Evolutionary conservation across 2,797 vertebrate genomes (phyloP).

Genomic region (Catharus ustulatus): DNA sequence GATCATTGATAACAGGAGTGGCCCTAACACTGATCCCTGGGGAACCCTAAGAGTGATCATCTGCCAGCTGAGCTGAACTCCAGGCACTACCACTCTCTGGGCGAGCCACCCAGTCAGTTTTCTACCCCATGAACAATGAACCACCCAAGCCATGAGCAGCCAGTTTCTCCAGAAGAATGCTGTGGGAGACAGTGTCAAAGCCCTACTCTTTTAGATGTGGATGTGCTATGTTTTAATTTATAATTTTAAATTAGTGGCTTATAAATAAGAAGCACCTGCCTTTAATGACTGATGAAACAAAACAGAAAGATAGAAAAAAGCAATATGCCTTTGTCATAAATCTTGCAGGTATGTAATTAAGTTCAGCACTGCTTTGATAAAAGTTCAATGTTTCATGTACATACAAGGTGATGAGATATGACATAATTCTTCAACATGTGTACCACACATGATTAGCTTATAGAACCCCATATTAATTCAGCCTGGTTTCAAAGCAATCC

Average conservation of each 20-base stretch:
- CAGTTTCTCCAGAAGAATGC: neutral
- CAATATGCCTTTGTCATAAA: neutral
- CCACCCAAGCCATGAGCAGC: neutral
- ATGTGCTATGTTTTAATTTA: neutral
- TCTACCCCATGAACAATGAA: neutral
- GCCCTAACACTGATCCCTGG: neutral
- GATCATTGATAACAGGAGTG: neutral
- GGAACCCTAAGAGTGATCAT: neutral
- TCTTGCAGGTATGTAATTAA: constrained; percentile 32
- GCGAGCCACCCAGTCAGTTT: neutral
- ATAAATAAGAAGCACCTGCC: neutral
- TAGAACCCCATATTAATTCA: neutral
- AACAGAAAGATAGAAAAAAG: neutral
- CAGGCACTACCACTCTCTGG: neutral
- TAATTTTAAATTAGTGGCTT: neutral
- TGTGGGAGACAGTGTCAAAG: neutral
- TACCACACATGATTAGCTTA: constrained; percentile 62
- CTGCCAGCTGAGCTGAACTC: neutral
- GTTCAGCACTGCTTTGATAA: constrained; percentile 61
- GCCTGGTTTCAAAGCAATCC: neutral
- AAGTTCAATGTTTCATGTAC: constrained; percentile 46
- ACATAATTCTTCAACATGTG: constrained; percentile 66
- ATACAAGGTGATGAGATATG: constrained; percentile 64
- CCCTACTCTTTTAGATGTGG: neutral
- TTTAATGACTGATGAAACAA: neutral